Evolutionary conservation across 1,140 invertebrate genomes (phyloP).

Genomic region (Procambarus clarkii): DNA sequence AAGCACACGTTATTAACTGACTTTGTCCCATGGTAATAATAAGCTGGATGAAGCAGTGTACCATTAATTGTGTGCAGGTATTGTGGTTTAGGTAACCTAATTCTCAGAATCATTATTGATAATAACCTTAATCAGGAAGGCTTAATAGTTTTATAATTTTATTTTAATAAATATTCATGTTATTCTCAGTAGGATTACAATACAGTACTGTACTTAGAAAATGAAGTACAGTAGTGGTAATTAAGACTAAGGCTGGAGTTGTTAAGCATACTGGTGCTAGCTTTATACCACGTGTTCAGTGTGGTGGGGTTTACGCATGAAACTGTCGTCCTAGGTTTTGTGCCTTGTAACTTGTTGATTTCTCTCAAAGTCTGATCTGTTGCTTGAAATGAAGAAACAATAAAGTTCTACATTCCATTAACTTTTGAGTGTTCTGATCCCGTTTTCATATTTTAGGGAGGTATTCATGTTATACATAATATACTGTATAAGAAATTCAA

Average conservation of each 20-base stretch:
- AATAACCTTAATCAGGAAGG: background rate
- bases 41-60: background rate
- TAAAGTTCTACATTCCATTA: constrained; percentile 49
- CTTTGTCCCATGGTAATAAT: background rate
- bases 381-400: constrained; percentile 46
- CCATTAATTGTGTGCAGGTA: background rate
- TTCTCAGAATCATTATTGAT: background rate
- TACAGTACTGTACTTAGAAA: background rate
- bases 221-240: background rate
- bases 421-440: background rate
- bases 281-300: constrained; percentile 44
- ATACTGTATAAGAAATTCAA: too few relatives aligned
- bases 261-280: constrained; percentile 44
- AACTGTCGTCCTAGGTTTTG: constrained; percentile 62
- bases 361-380: constrained; percentile 61
- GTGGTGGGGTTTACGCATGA: constrained; percentile 56
- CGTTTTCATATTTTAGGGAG: background rate
- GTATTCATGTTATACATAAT: too few relatives aligned
- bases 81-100: background rate
- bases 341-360: constrained; percentile 63
- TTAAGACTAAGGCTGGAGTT: background rate
- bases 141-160: background rate
- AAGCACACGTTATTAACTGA: background rate
- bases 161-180: background rate
- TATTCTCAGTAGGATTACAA: background rate